Conservation (phyloP, 1,140 invertebrate species). For the Ceratina australensis region DNA sequence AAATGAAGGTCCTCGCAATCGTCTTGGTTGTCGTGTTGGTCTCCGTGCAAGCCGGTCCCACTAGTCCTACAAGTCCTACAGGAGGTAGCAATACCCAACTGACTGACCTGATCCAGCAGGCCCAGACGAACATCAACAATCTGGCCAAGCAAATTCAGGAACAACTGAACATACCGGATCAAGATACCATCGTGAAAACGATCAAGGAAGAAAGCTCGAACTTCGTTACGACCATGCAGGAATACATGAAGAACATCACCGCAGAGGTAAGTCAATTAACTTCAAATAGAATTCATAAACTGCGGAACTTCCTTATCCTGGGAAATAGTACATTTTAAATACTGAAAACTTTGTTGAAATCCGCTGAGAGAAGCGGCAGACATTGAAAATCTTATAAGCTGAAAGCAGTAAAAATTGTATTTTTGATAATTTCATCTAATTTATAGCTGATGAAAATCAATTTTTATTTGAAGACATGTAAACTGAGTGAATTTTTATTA, state of each 20-base stretch:
- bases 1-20: constrained; percentile 64
- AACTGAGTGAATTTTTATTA: constrained; percentile 23
- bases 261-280: constrained; percentile 60
- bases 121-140: constrained; percentile 60
- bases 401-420: not conserved
- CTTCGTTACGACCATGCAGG: constrained; percentile 64
- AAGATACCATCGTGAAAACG: constrained; percentile 61
- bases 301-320: no score
- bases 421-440: no score
- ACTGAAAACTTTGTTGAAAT: no score
- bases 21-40: constrained; percentile 44
- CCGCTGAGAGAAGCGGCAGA: no score
- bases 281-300: not conserved
- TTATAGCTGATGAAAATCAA: no score
- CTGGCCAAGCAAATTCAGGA: constrained; percentile 62
- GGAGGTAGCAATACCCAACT: no score
- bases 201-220: constrained; percentile 65
- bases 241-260: constrained; percentile 58
- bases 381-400: no score
- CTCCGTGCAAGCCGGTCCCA: constrained; percentile 26
- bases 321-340: no score
- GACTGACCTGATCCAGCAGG: constrained; percentile 59
- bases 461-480: no score
- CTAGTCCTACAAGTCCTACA: no score
- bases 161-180: constrained; percentile 64